Percentiles rank a stretch among this genome's conserved stretches.
Conservation (phyloP, 1,140 invertebrate species). For the Nylanderia fulva region DNA sequence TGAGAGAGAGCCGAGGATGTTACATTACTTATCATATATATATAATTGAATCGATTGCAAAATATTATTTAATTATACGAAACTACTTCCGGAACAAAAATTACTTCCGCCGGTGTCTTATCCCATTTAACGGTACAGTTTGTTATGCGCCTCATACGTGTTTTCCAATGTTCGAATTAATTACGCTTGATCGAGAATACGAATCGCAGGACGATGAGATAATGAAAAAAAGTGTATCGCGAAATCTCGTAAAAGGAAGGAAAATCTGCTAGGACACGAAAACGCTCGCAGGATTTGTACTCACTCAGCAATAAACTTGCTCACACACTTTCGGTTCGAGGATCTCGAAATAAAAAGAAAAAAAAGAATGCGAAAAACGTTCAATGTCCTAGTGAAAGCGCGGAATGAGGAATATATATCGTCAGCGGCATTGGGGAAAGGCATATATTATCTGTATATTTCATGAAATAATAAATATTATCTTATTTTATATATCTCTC, state of each 20-base stretch:
- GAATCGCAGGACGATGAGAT: background rate
- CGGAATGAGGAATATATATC: slow-evolving; percentile 54
- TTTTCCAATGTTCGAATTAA: slow-evolving; percentile 67
- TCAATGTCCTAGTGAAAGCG: slow-evolving; percentile 62
- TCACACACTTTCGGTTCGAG: slow-evolving; percentile 38
- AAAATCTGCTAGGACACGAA: slow-evolving; percentile 58
- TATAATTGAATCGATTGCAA: slow-evolving; percentile 7
- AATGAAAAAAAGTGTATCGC: background rate
- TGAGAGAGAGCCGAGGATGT: background rate
- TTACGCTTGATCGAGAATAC: slow-evolving; percentile 17
- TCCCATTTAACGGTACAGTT: slow-evolving; percentile 40
- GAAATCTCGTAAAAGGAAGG: background rate
- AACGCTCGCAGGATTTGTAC: slow-evolving; percentile 32
- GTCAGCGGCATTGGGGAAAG: slow-evolving; percentile 63
- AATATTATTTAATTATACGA: slow-evolving; percentile 7
- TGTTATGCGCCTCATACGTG: slow-evolving; percentile 62
- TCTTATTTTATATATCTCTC: slow-evolving; percentile 73
- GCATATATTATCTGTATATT: slow-evolving; percentile 72
- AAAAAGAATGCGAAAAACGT: slow-evolving; percentile 44
- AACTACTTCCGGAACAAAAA: background rate
- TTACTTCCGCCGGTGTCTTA: slow-evolving; percentile 1
- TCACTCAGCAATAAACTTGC: slow-evolving; percentile 65
- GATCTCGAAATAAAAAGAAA: slow-evolving; percentile 2
- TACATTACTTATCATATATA: background rate
- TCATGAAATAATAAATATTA: slow-evolving; percentile 75